Evolutionary conservation across 2,113 vertebrate genomes (phyloP).

Genomic region (Ceyx melanurus): DNA sequence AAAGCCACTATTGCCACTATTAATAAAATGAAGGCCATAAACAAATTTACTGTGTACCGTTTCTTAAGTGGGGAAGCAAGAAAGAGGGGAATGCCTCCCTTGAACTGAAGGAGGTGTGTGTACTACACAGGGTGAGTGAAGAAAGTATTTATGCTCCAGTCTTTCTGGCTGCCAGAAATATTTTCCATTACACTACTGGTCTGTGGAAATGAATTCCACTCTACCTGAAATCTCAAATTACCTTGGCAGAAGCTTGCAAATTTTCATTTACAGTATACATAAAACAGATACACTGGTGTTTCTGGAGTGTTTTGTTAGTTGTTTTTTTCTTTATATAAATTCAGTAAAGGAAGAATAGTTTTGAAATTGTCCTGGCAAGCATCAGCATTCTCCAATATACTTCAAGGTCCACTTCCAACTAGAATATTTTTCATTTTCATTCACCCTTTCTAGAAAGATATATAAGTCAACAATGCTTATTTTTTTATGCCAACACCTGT

Average conservation of each 20-base stretch:
- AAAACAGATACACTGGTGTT: slow-evolving; percentile 29
- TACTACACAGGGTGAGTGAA: background rate
- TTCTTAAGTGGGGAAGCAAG: slow-evolving; percentile 11
- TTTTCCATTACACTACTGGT: background rate
- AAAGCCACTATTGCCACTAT: slow-evolving; percentile 56
- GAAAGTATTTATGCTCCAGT: background rate
- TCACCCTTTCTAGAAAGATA: background rate
- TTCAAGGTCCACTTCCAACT: background rate
- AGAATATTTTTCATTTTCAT: background rate
- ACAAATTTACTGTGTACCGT: slow-evolving; percentile 46
- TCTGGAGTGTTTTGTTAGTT: background rate
- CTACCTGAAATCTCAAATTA: background rate
- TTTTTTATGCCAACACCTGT: background rate
- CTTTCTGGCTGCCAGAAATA: background rate
- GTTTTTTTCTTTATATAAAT: background rate
- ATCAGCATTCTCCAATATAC: background rate
- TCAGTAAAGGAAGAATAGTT: slow-evolving; percentile 1
- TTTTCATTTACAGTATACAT: background rate
- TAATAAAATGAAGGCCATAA: slow-evolving; percentile 67
- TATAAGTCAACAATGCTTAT: background rate
- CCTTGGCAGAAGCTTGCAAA: background rate
- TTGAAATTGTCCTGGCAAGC: background rate
- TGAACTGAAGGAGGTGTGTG: background rate
- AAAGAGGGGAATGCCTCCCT: background rate
- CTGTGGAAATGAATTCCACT: background rate